Conservation (phyloP, 2,888 invertebrate species). For the Thelaira solivaga region DNA sequence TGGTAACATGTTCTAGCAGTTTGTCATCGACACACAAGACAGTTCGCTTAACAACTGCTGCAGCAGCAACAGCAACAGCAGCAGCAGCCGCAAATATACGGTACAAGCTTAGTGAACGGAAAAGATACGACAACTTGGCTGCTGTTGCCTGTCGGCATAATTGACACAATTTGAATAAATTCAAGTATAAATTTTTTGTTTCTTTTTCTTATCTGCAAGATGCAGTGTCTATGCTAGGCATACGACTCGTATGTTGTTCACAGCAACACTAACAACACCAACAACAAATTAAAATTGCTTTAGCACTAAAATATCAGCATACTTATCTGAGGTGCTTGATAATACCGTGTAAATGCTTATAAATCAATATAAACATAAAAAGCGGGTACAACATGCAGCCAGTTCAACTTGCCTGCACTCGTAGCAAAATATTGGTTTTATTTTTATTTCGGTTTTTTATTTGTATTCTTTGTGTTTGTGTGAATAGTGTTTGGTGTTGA, state of each 20-base stretch:
- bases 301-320: slow-evolving; percentile 36
- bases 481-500: slow-evolving; percentile 31
- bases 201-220: slow-evolving; percentile 31
- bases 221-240: slow-evolving; percentile 15
- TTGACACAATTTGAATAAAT: slow-evolving; percentile 63
- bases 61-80: slow-evolving; percentile 6
- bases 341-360: slow-evolving; percentile 56
- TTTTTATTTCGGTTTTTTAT: neutral
- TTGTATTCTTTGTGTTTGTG: neutral
- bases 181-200: slow-evolving; percentile 40
- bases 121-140: slow-evolving; percentile 51
- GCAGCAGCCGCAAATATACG: neutral
- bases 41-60: slow-evolving; percentile 53
- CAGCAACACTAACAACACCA: neutral
- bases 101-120: neutral
- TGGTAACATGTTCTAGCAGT: slow-evolving; percentile 60
- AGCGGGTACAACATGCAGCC: neutral
- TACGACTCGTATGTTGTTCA: neutral
- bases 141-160: slow-evolving; percentile 62
- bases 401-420: neutral
- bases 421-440: neutral
- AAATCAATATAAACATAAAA: slow-evolving; percentile 39
- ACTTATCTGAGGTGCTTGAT: slow-evolving; percentile 49
- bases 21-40: slow-evolving; percentile 58
- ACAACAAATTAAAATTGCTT: neutral